phyloP scores from a whole-genome alignment of 2,888 invertebrate genomes.

The Diabrotica balteata region DNA sequence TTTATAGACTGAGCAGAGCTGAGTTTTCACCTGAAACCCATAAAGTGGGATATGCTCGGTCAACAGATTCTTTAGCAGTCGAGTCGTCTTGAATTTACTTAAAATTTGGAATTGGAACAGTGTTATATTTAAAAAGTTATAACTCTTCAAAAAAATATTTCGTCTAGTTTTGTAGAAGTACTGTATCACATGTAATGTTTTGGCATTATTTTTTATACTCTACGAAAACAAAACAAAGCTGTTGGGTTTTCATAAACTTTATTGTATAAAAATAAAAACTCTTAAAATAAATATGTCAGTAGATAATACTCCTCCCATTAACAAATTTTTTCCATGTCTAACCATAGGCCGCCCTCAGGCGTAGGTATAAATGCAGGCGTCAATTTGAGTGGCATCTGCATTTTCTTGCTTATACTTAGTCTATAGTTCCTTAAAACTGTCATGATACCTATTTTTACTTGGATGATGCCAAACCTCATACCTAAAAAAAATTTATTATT shows the following conservation, averaged over 20 bases:
- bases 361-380: slow-evolving; percentile 6
- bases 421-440: slow-evolving; percentile 7
- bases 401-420: slow-evolving; percentile 5
- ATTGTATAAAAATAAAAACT: slow-evolving; percentile 1
- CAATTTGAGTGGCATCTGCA: slow-evolving; percentile 4
- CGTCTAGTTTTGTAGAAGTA: too few relatives aligned
- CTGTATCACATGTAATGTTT: too few relatives aligned
- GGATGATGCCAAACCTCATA: slow-evolving; percentile 12
- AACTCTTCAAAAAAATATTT: too few relatives aligned
- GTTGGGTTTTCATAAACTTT: not conserved
- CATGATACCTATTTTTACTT: slow-evolving; percentile 8
- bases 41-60: too few relatives aligned
- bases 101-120: too few relatives aligned
- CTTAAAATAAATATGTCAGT: not conserved
- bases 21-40: too few relatives aligned
- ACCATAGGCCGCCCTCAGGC: not conserved
- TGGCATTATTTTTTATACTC: too few relatives aligned
- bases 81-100: too few relatives aligned
- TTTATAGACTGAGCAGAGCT: too few relatives aligned
- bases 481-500: not conserved
- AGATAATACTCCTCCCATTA: not conserved
- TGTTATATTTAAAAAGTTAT: too few relatives aligned
- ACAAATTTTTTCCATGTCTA: slow-evolving; percentile 6
- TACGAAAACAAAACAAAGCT: too few relatives aligned
- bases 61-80: too few relatives aligned